A percentile compares a stretch with the other conserved stretches of the same genome.
Evolutionary conservation across 2,797 vertebrate genomes (phyloP).

Genomic region (Emys orbicularis): DNA sequence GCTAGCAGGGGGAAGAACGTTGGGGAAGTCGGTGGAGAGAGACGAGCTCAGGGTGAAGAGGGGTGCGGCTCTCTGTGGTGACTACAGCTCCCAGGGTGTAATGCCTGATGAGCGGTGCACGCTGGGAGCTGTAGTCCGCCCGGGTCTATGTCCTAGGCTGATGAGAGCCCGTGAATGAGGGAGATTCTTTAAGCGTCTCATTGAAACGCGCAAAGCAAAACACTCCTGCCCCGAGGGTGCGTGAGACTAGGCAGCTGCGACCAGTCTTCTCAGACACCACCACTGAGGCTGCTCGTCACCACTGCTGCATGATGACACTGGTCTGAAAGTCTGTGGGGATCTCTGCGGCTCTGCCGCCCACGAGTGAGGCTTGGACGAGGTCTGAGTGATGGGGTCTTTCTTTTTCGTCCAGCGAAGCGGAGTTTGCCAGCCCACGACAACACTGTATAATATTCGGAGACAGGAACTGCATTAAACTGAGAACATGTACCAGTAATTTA

Average conservation of each 20-base stretch:
- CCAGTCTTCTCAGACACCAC: background rate
- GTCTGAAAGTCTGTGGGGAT: background rate
- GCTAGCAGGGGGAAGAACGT: accelerated
- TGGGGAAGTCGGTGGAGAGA: background rate
- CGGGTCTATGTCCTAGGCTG: background rate
- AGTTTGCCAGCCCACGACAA: background rate
- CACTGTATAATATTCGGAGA: background rate
- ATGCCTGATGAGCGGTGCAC: background rate
- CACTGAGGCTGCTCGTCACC: too few relatives aligned
- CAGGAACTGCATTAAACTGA: background rate
- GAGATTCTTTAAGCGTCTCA: background rate
- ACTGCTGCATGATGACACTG: too few relatives aligned
- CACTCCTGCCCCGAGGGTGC: background rate
- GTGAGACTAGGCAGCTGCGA: background rate
- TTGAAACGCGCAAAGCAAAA: background rate
- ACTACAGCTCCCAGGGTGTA: background rate
- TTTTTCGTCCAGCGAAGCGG: too few relatives aligned
- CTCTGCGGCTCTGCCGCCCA: background rate
- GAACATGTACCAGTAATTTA: background rate
- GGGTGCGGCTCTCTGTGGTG: background rate
- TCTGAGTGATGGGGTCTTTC: background rate
- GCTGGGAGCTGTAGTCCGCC: slow-evolving; percentile 10
- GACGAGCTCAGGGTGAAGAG: background rate
- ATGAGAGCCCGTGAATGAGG: background rate
- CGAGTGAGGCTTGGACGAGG: background rate